Percentiles rank a stretch among this genome's conserved stretches.
Evolutionary conservation across 2,113 vertebrate genomes (phyloP).

Genomic region (Apteryx owenii): DNA sequence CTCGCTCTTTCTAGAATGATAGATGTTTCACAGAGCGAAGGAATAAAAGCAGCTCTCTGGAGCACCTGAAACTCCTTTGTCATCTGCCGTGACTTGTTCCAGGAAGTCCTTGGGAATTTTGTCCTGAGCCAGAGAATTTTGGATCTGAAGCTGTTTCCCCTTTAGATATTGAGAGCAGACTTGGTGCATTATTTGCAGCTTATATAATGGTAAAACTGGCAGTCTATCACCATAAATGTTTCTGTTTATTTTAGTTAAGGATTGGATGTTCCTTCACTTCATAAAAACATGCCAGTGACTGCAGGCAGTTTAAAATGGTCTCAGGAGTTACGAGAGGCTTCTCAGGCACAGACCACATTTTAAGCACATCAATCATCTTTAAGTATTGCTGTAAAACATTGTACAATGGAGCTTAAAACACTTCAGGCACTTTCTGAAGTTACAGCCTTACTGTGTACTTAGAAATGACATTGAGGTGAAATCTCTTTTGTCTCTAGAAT

Average conservation of each 20-base stretch:
- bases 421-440: slow-evolving; percentile 36
- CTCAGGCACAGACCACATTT: slow-evolving; percentile 71
- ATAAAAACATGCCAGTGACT: slow-evolving; percentile 78
- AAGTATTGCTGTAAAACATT: slow-evolving; percentile 27
- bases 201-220: background rate
- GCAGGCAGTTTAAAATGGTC: slow-evolving; percentile 82
- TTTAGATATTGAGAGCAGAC: background rate
- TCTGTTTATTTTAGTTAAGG: slow-evolving; percentile 70
- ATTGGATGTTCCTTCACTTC: slow-evolving; percentile 60
- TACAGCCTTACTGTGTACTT: background rate
- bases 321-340: slow-evolving; percentile 72
- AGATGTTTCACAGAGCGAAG: background rate
- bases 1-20: background rate
- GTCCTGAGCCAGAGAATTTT: background rate
- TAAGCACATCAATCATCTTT: slow-evolving; percentile 73
- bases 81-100: background rate
- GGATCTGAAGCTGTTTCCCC: background rate
- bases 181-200: background rate
- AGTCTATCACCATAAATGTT: background rate
- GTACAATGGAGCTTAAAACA: background rate
- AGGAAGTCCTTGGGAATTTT: background rate
- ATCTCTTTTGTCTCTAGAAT: slow-evolving; percentile 57
- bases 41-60: background rate
- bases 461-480: slow-evolving; percentile 48
- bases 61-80: background rate